A percentile compares a stretch with the other conserved stretches of the same genome.
These are phyloP conservation scores for Lucilia cuprina DNA, from an alignment of 1,140 invertebrate species.

Conservation along the genomic window DNA sequence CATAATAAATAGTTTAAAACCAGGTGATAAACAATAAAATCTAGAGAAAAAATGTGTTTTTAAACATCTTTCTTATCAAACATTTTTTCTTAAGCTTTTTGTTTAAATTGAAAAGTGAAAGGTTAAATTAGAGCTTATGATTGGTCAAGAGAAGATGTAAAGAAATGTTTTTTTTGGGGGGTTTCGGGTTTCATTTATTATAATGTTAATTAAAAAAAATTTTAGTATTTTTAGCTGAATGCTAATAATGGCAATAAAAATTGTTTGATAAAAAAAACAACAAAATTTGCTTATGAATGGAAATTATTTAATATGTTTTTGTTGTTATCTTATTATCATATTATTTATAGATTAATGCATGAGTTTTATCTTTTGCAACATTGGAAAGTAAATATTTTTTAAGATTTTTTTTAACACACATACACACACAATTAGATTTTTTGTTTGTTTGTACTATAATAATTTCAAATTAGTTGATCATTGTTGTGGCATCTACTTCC, in stretches of 20 bases:
- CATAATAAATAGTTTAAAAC: too few species aligned
- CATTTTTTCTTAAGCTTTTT: background rate
- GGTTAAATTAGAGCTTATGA: background rate
- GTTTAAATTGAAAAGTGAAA: background rate
- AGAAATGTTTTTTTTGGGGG: background rate
- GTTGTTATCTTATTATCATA: too few species aligned
- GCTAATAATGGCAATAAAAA: background rate
- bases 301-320: background rate
- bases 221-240: background rate
- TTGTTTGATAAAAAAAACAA: background rate
- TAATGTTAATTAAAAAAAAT: background rate
- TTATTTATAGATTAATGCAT: too few species aligned
- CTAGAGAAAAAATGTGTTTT: background rate
- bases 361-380: too few species aligned
- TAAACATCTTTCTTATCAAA: background rate
- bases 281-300: background rate
- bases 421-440: too few species aligned
- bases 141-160: background rate
- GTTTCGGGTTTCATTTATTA: background rate
- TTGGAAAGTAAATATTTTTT: too few species aligned
- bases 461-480: too few species aligned
- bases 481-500: too few species aligned
- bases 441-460: too few species aligned
- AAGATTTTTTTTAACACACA: too few species aligned
- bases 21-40: too few species aligned